phyloP scores from a whole-genome alignment of 2,797 vertebrate genomes.

The Acrocephalus scirpaceus region DNA sequence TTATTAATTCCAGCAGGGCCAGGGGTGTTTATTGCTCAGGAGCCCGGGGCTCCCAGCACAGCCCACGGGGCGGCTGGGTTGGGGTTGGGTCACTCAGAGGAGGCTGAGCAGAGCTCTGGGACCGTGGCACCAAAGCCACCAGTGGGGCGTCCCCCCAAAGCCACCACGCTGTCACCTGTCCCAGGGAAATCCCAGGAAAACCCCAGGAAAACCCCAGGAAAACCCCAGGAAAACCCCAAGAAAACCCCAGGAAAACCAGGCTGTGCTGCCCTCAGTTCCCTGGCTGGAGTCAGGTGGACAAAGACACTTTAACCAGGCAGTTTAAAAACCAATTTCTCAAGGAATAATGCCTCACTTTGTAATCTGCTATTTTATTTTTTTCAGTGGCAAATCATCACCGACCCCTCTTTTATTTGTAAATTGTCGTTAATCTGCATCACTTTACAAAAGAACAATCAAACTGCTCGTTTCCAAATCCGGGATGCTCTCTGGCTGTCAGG shows the following conservation, averaged over 20 bases:
- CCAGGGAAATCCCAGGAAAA: not conserved
- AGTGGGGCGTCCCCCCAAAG: not conserved
- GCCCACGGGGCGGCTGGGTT: not conserved
- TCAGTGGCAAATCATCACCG: not conserved
- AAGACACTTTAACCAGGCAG: not conserved
- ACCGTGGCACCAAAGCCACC: not conserved
- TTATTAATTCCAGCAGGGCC: constrained; percentile 88
- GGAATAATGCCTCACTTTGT: not conserved
- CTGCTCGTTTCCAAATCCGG: constrained; percentile 47
- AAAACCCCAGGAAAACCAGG: not conserved
- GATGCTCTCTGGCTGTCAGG: constrained; percentile 59
- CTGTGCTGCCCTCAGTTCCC: not conserved
- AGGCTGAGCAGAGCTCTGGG: not conserved
- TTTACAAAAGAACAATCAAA: constrained; percentile 67
- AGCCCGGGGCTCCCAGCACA: not conserved
- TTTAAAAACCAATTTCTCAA: not conserved
- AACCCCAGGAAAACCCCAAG: not conserved
- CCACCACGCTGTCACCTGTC: fast-evolving
- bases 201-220: not conserved
- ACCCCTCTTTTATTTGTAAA: constrained; percentile 59
- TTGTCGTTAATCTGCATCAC: constrained; percentile 66
- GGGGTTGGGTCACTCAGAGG: not conserved
- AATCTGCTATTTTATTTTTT: constrained; percentile 9
- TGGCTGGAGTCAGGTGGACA: not conserved
- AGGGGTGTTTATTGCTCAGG: constrained; percentile 60